Conservation (phyloP, 2,888 invertebrate genomes). For the Halictus ligatus region DNA sequence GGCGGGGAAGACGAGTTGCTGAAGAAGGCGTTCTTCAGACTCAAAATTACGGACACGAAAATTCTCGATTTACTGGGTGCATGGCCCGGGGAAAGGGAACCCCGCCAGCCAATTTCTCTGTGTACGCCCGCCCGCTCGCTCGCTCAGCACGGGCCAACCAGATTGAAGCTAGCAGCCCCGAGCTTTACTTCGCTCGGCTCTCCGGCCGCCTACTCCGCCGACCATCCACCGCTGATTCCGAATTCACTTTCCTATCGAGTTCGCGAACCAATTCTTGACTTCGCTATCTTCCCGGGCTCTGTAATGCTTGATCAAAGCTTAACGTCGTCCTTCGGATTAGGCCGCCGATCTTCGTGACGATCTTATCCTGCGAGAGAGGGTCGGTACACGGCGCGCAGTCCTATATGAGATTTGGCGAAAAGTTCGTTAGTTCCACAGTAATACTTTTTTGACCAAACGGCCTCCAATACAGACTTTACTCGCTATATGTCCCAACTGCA, state of each 20-base stretch:
- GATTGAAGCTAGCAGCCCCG: slow-evolving; percentile 46
- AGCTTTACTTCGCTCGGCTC: slow-evolving; percentile 40
- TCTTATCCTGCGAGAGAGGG: neutral
- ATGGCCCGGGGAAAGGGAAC: slow-evolving; percentile 34
- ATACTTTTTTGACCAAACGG: no score
- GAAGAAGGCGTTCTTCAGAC: slow-evolving; percentile 16
- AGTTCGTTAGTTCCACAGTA: no score
- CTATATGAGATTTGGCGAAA: no score
- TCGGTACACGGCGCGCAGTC: neutral
- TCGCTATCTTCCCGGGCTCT: slow-evolving; percentile 14
- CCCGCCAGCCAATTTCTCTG: slow-evolving; percentile 39
- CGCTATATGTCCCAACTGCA: no score
- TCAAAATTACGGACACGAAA: slow-evolving; percentile 40
- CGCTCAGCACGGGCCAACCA: slow-evolving; percentile 38
- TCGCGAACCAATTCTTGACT: slow-evolving; percentile 65
- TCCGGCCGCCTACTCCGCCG: slow-evolving; percentile 13
- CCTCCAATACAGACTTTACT: no score
- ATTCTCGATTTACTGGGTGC: slow-evolving; percentile 43
- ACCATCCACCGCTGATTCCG: slow-evolving; percentile 40
- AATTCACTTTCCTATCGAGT: slow-evolving; percentile 60
- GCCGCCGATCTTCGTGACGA: neutral
- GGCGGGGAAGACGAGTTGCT: neutral
- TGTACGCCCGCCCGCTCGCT: slow-evolving; percentile 31
- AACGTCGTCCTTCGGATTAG: slow-evolving; percentile 1
- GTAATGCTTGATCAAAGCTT: slow-evolving; percentile 67